Conservation (phyloP, 2,113 vertebrate genomes). For the Nettapus auritus region DNA sequence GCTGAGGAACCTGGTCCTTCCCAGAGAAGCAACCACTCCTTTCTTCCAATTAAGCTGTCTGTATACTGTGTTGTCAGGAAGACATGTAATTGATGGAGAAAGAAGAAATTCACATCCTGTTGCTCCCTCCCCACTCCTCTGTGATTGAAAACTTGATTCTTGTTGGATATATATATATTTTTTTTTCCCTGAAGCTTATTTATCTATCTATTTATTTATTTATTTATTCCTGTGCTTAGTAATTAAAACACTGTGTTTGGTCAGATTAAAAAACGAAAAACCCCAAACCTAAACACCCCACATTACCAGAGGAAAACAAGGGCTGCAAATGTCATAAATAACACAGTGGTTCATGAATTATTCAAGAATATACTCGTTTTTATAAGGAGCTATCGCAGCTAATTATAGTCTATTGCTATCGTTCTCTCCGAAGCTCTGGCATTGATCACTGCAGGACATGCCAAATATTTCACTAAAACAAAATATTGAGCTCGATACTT, state of each 20-base stretch:
- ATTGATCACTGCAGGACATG: slow-evolving; percentile 43
- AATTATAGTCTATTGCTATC: slow-evolving; percentile 53
- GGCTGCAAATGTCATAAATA: slow-evolving; percentile 19
- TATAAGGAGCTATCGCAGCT: slow-evolving; percentile 48
- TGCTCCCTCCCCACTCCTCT: not conserved
- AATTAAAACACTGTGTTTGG: not conserved
- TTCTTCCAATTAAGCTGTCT: not conserved
- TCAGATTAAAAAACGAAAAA: not conserved
- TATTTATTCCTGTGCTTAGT: not conserved
- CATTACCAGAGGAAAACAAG: not conserved
- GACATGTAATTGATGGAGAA: not conserved
- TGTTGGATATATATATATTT: not conserved
- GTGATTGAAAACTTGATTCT: not conserved
- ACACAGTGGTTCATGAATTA: slow-evolving; percentile 49
- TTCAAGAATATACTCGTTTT: slow-evolving; percentile 58
- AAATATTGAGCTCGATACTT: not conserved
- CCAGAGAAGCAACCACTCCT: not conserved
- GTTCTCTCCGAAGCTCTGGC: slow-evolving; percentile 29
- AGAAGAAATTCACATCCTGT: not conserved
- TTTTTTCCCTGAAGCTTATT: not conserved
- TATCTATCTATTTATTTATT: not conserved
- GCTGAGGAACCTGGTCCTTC: not conserved
- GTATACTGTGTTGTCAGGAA: not conserved
- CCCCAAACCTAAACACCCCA: not conserved
- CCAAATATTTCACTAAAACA: slow-evolving; percentile 50